Evolutionary conservation across 2,888 invertebrate genomes (phyloP), one percentile per base, ranked within the genome.

Genomic region (Mechanitis messenoides): DNA sequence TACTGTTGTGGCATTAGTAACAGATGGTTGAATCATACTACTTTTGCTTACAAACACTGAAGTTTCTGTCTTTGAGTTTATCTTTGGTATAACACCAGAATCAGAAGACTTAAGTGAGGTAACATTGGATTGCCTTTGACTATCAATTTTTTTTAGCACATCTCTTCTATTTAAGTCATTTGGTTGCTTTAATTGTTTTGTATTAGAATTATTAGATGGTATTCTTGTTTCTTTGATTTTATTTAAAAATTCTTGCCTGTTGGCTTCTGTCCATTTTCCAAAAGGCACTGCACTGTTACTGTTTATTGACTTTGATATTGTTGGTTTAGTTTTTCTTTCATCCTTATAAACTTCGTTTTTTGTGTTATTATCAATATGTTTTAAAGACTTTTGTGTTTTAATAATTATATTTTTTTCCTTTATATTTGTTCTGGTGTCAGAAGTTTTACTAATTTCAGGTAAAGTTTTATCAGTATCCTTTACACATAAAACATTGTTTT

Each of bases 161-260:
- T 90, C 89, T 71, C 89, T 78, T 69, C 89, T 81, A 66, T 90
- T 90, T 55, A 90, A 78, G 70, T 90, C 89, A 67, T 88, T 86
- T 0, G 89, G 81, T 69, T 87, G 87, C 69, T 89, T 90, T 3
- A 89, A 75, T 71, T 87, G 87, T 69, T 87, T 88, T 4, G 84
- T 78, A 65, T 80, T 84, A 20, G 82, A 76, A 65, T 72, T 77
- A 60, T 69, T 77, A 33, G 76, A 73, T 50, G 84, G 79, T 9
- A 78, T 72, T 71, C 85, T 89, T 4, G 78, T 72, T 73, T 84
- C 85, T 69, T 87, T 88, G 59, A 89, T 83, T 78, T 87, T 87
- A 67, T 83, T 83, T 31, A 90, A 72, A 72, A 88, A 90, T 53
- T 84, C 87, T 74, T 88, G 87, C 60, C 87, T 84, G 68, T 90